Percentiles rank a stretch among this genome's conserved stretches.
Evolutionary conservation across 2,797 vertebrate genomes (phyloP).

Genomic region (Bradypus variegatus): DNA sequence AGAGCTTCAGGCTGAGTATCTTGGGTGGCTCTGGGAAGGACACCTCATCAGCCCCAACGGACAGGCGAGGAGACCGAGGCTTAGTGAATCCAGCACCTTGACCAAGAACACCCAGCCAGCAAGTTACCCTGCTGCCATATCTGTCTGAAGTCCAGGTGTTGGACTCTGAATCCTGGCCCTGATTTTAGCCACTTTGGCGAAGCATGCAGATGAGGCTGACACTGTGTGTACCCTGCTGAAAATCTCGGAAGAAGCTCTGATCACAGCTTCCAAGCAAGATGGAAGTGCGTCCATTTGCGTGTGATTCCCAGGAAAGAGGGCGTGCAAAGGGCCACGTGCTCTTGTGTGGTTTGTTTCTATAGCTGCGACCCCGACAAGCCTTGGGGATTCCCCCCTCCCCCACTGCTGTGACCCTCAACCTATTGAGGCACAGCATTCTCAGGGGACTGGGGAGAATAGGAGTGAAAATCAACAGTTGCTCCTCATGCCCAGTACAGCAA

Average conservation of each 20-base stretch:
- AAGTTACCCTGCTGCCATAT: background rate
- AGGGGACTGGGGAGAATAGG: fast-evolving
- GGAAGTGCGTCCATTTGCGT: fast-evolving
- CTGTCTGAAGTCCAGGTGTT: fast-evolving
- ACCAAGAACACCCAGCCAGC: fast-evolving
- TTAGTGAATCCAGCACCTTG: no score
- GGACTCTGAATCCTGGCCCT: background rate
- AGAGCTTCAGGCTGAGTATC: no score
- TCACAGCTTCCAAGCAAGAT: background rate
- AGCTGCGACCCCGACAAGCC: background rate
- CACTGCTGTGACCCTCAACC: fast-evolving
- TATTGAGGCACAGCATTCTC: fast-evolving
- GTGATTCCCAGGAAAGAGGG: background rate
- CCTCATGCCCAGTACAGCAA: fast-evolving
- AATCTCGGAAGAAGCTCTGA: background rate
- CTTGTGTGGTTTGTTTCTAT: background rate
- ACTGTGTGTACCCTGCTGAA: no score
- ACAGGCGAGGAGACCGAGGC: fast-evolving
- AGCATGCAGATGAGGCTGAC: fast-evolving
- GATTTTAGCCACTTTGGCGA: background rate
- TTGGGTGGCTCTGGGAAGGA: background rate
- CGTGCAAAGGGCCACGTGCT: fast-evolving
- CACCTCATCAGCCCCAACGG: fast-evolving
- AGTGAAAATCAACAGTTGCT: fast-evolving
- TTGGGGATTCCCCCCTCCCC: no score